Evolutionary conservation across 2,888 invertebrate species (phyloP).

Genomic region (Drosophila siamana): DNA sequence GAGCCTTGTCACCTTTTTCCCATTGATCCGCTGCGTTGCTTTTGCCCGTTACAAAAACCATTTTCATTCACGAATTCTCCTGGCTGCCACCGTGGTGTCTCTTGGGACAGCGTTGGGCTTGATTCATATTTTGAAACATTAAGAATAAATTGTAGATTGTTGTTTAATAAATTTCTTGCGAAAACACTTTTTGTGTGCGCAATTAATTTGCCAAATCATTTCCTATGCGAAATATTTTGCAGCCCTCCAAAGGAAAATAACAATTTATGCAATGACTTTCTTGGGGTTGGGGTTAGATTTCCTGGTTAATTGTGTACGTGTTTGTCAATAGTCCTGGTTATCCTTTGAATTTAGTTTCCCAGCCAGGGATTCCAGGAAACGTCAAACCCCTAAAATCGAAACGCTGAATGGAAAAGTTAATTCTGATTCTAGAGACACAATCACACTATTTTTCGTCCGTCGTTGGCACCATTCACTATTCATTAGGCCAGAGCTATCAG

Average conservation of each 20-base stretch:
- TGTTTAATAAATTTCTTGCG: conserved; percentile 63
- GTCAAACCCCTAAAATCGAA: conserved; percentile 25
- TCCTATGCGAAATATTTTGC: conserved; percentile 59
- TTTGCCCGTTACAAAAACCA: conserved; percentile 43
- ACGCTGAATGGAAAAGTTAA: conserved; percentile 52
- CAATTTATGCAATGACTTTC: conserved; percentile 58
- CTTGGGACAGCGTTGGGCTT: conserved; percentile 46
- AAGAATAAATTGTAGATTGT: conserved; percentile 40
- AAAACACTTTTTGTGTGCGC: conserved; percentile 67
- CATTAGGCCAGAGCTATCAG: conserved; percentile 25
- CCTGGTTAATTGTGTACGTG: conserved; percentile 50
- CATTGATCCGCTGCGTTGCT: conserved; percentile 46
- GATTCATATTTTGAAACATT: conserved; percentile 37
- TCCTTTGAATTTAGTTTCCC: conserved; percentile 30
- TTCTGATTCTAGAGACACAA: conserved; percentile 42
- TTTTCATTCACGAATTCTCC: conserved; percentile 59
- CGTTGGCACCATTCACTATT: conserved; percentile 23
- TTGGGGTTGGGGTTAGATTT: conserved; percentile 20
- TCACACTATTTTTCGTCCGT: conserved; percentile 11
- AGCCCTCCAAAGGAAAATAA: conserved; percentile 25
- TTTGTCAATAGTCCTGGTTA: conserved; percentile 9
- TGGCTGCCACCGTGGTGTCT: neutral
- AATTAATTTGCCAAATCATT: conserved; percentile 61
- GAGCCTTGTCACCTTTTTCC: conserved; percentile 40
- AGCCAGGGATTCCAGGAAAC: conserved; percentile 35